Base-by-base conservation (phyloP, 2,113 vertebrate species). In the Pseudopodoces humilis region DNA sequence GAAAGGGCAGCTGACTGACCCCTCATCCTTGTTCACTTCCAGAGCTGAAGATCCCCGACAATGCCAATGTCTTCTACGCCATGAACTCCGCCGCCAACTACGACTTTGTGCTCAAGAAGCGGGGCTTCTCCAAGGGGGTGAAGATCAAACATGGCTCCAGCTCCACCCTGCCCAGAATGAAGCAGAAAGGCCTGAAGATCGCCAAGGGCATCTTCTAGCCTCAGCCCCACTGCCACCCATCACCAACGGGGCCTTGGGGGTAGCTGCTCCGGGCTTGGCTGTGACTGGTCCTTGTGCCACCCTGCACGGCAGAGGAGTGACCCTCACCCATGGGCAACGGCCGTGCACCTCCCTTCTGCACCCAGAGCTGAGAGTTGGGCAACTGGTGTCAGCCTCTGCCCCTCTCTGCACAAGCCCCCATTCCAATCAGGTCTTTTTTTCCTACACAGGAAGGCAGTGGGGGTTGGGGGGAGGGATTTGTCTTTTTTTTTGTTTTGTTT, bases 31-130 rank as follows among this genome's bases (percentile, higher is more conserved):
- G 39, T 43, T 60, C 75, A 7, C 43, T 80, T 43, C 33, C 88
- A 99, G 99, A 99, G 95, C 98, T 99, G 72, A 99, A 99, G 85
- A 99, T 99, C 94, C 99, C 99, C 0, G 99, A 99, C 97, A 99
- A 99, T 0, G 99, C 99, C 97, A 99, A 99, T 0, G 99, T 99
- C 88, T 99, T 99, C 98, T 99, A 99, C 2, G 99, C 99, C 97
- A 99, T 99, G 99, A 99, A 99, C 98, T 99, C 99, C 0, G 98
- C 99, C 0, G 99, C 99, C 98, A 99, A 99, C 98, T 99, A 99
- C 1, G 98, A 99, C 98, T 99, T 99, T 1, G 98, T 99, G 85
- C 98, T 99, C 62, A 99, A 99, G 98, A 99, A 98, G 96, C 98
- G 99, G 11, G 98, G 99, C 82, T 97, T 98, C 93, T 96, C 97